Base-by-base conservation (phyloP, 2,113 vertebrate species). In the Puffinus mauretanicus region DNA sequence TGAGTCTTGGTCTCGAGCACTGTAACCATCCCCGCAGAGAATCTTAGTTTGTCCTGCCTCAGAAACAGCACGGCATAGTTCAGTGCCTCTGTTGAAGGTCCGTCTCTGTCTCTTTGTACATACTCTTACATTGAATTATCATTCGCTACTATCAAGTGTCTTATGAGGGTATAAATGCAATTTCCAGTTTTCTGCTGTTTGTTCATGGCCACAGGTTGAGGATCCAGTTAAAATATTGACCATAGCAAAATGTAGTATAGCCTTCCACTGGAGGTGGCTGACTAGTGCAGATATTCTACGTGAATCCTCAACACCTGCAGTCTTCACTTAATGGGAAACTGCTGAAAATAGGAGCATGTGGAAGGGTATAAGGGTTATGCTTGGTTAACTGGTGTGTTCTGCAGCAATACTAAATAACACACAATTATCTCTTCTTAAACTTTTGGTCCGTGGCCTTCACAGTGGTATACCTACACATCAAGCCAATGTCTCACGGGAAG, bases 401-500 rank as follows among this genome's bases (percentile, higher is more conserved):
- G 49, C 42, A 89, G 49, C 32, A 87, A 8, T 34, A 22, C 34
- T 34, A 26, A 82, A 52, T 40, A 75, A 5, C 54, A 24, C 10
- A 38, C 14, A 18, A 19, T 34, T 29, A 11, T 15, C 22, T 60
- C 36, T 29, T 32, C 34, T 51, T 64, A 32, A 22, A 1, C 9
- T 57, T 79, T 16, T 19, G 47, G 2, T 13, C 6, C 38, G 64
- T 61, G 49, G 32, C 67, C 46, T 67, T 61, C 32, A 12, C 17
- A 2, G 4, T 26, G 29, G 14, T 62, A 17, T 58, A 32, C 30
- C 27, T 30, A 2, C 9, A 30, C 24, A 19, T 11, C 25, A 52
- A 79, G n/a, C 36, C 22, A 27, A 0, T 8, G 24, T 51, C 46
- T 52, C 8, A 0, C 29, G 42, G n/a, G n/a, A 25, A 11, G 47